Evolutionary conservation across 2,888 invertebrate genomes (phyloP).

Genomic region (Pyrochroa serraticornis): DNA sequence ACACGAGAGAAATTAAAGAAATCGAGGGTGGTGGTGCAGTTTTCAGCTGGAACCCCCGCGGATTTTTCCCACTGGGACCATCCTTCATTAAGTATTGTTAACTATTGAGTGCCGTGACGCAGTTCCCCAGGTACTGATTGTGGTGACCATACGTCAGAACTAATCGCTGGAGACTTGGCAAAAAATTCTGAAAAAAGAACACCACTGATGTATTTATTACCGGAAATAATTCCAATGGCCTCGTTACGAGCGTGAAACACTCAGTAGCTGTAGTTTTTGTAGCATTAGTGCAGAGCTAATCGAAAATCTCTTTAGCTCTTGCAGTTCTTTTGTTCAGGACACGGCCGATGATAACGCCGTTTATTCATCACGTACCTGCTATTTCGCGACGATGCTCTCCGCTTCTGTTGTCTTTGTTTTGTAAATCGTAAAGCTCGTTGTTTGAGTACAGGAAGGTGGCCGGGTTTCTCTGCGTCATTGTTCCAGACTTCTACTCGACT

Average conservation of each 20-base stretch:
- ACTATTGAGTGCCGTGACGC: slow-evolving; percentile 27
- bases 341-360: slow-evolving; percentile 25
- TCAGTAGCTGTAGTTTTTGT: slow-evolving; percentile 9
- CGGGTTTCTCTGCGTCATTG: slow-evolving; percentile 14
- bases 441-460: slow-evolving; percentile 26
- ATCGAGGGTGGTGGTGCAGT: not conserved
- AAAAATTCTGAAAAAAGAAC: not conserved
- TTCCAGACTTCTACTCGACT: slow-evolving; percentile 18
- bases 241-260: slow-evolving; percentile 3
- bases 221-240: slow-evolving; percentile 25
- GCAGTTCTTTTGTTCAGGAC: slow-evolving; percentile 23
- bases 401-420: slow-evolving; percentile 28
- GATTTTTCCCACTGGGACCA: slow-evolving; percentile 33
- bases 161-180: slow-evolving; percentile 4
- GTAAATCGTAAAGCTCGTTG: slow-evolving; percentile 20
- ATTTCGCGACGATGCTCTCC: slow-evolving; percentile 24
- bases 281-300: slow-evolving; percentile 11
- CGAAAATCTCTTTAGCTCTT: slow-evolving; percentile 17
- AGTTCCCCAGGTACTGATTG: slow-evolving; percentile 11
- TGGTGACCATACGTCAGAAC: slow-evolving; percentile 22
- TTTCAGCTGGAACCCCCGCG: slow-evolving; percentile 12
- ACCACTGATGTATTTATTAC: slow-evolving; percentile 35
- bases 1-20: not conserved
- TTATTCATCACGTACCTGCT: slow-evolving; percentile 27
- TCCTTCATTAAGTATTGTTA: slow-evolving; percentile 32